Base-by-base conservation (phyloP, 2,888 invertebrate genomes). In the Polydrusus pterygomalis region DNA sequence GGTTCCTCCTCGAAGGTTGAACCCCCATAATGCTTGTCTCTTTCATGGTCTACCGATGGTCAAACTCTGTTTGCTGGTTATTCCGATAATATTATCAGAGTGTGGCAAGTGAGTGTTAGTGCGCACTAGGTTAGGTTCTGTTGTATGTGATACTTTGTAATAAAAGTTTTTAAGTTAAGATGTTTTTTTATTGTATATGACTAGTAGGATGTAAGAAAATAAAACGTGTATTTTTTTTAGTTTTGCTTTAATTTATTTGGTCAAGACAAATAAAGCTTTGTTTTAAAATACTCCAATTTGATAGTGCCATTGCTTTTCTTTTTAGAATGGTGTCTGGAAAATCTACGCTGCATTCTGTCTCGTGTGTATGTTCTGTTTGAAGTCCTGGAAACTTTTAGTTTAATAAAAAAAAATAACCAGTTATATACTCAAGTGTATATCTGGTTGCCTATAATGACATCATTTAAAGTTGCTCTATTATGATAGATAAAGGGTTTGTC, bases 11-110 rank as follows among this genome's bases (percentile, higher is more conserved):
- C 43, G 13, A 97, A 97, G 89, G 93, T 96, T 64, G 96, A 96
- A 85, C 96, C 96, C 81, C 98, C 99, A 58, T 96, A 97, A 88
- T 99, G 99, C 89, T 91, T 97, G 81, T 99, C 97, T 6, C 90
- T 99, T 85, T 98, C 99, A 20, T 99, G 99, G 99, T 99, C 99
- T 75, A 96, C 97, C 64, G 99, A 99, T 87, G 99, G 99, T 80
- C 98, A 99, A 89, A 99, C 99, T 60, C 91, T 99, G 84, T 99
- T 98, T 87, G 98, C 98, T 86, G 98, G 99, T 75, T 99, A 99
- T 89, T 97, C 98, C 18, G 99, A 99, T 90, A 97, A 97, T 88
- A 94, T 94, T 81, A 99, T 99, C 88, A 92, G 99, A 87, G 98
- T 99, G 79, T 99, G 98, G 98, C 98, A 99, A 91, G 99, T 99